Evolutionary conservation across 1,140 invertebrate species (phyloP), one percentile per base, ranked within the genome.

Genomic region (Drosophila hydei): DNA sequence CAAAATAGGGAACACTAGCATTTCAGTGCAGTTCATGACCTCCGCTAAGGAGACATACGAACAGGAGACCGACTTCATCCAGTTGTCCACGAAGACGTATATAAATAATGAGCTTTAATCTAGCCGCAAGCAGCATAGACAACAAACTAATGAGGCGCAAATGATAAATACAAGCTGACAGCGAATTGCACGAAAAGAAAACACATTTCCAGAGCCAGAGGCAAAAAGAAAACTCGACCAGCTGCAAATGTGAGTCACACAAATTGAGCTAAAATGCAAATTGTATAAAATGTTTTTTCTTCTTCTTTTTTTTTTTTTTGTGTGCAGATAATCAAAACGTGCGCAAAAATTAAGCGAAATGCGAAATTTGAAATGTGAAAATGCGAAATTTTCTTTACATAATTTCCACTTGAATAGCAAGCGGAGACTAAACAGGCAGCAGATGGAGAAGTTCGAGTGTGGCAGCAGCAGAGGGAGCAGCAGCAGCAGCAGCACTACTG

Each of bases 111-210:
- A 47, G 50, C 52, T 47, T 77, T 77, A 54, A 55, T 43, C 63
- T 55, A 48, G 59, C 61, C 56, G 16, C 54, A 55, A 40, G 56
- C 51, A 50, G 33, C 59, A 68, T 33, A 48, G 61, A 67, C 61
- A 50, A 14, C 56, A 76, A 33, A 50, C 81, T 84, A 84, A 87
- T 84, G 80, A 84, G 78, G 69, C 80, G 77, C 81, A 87, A 84
- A 84, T 84, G 80, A 84, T 84, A 84, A 84, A 84, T 84, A 76
- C 80, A 71, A 72, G 77, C 61, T 84, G 72, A 72, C 78, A 81
- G 60, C 75, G 42, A 30, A 52, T 56, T 47, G 50, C 48, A 67
- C 40, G 65, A 62, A 30, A 33, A 56, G 27, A 61, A 56, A 52
- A n/a, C n/a, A n/a, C n/a, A n/a, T n/a, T n/a, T n/a, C n/a, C 48